These are phyloP conservation scores for Melinaea menophilus DNA, from an alignment of 2,888 invertebrate genomes.

Conservation along the genomic window DNA sequence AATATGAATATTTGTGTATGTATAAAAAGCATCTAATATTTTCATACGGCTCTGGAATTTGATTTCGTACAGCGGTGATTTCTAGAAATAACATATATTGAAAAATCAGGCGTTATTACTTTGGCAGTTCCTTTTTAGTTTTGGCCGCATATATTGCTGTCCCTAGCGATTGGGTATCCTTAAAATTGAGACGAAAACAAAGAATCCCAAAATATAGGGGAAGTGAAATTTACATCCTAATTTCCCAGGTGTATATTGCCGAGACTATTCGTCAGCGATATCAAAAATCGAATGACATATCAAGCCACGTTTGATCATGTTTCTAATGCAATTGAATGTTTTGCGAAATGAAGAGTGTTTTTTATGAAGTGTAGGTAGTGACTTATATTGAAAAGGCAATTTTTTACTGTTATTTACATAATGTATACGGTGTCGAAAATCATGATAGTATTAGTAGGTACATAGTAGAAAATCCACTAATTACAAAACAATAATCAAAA, in stretches of 20 bases:
- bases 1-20: too few species aligned
- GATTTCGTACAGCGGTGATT: constrained; percentile 2
- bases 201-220: constrained; percentile 67
- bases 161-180: constrained; percentile 61
- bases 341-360: constrained; percentile 6
- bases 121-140: constrained; percentile 14
- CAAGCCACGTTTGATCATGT: constrained; percentile 30
- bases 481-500: constrained; percentile 64
- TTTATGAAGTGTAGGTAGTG: background rate
- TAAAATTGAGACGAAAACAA: constrained; percentile 74
- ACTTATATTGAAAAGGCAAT: background rate
- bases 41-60: constrained; percentile 12
- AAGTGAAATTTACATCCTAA: constrained; percentile 77
- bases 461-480: constrained; percentile 57
- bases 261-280: constrained; percentile 65
- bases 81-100: constrained; percentile 11
- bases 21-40: constrained; percentile 4
- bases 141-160: constrained; percentile 39
- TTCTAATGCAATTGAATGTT: constrained; percentile 12
- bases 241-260: constrained; percentile 69
- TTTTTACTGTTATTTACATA: too few species aligned
- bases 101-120: constrained; percentile 10
- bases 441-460: constrained; percentile 21
- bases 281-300: constrained; percentile 56
- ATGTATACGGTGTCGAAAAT: too few species aligned